Base-by-base conservation (phyloP, 2,888 invertebrate species). In the Bibio marci region DNA sequence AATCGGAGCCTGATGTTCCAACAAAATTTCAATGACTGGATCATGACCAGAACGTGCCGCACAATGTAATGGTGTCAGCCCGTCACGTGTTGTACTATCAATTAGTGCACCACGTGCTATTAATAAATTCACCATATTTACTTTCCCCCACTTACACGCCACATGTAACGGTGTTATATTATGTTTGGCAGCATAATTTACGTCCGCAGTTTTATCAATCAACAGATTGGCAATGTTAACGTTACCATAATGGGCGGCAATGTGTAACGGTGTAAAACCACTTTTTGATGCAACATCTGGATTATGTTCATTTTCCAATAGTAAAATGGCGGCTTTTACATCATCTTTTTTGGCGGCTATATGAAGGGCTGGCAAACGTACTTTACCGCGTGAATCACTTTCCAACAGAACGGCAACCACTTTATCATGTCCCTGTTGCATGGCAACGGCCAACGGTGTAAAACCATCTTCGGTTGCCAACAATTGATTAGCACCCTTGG, bases 331-430 rank as follows among this genome's bases (percentile, higher is more conserved):
- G 4, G 95, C 92, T 63, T 90, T 92, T 42, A 90, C 87, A 57
- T 98, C 97, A 58, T 98, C 92, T 56, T 98, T 98, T 65, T 97
- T 98, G 35, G 97, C 95, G 14, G 97, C 97, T 48, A 97, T 97
- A 62, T 97, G 97, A 39, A 98, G 67, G 2, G 97, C 95, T 2
- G 97, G 97, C 47, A 98, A 67, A 41, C 92, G 74, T 8, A 95
- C 91, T 63, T 94, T 95, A 42, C 95, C 94, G 45, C 91, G 72
- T 19, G 91, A 87, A 66, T 98, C 97, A 50, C 92, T 92, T 58
- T 98, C 97, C 39, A 97, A 66, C 2, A 97, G 69, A 15, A 95
- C 88, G 2, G 92, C 86, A 2, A 98, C 97, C 34, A 98, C 94
- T 59, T 91, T 80, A 56, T 97, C 95, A 64, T 97, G 95, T 0